phyloP scores from a whole-genome alignment of 2,797 vertebrate genomes.

The Poeciliopsis presidionis region DNA sequence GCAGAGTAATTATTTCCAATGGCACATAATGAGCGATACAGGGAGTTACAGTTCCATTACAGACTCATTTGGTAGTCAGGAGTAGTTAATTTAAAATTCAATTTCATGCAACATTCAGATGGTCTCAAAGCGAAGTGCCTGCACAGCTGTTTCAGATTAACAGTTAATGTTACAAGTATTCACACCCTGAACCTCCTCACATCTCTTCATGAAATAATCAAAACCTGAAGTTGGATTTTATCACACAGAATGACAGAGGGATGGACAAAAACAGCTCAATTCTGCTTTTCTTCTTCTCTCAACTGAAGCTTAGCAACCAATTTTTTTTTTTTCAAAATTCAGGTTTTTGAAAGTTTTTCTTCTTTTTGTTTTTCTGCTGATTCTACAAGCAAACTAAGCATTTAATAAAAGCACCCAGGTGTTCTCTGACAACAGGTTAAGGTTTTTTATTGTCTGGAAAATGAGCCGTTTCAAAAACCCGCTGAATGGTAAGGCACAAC shows the following conservation, averaged over 20 bases:
- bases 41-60: conserved; percentile 61
- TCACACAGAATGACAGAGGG: background rate
- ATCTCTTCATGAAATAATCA: background rate
- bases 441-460: too few species aligned
- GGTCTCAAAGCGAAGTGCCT: conserved; percentile 57
- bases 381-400: too few species aligned
- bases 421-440: too few species aligned
- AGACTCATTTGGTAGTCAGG: conserved; percentile 55
- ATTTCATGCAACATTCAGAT: conserved; percentile 57
- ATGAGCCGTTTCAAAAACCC: too few species aligned
- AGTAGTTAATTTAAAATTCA: conserved; percentile 65
- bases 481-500: too few species aligned
- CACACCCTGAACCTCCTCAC: background rate
- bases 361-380: too few species aligned
- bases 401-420: too few species aligned
- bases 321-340: too few species aligned
- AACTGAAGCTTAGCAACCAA: background rate
- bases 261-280: too few species aligned
- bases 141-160: conserved; percentile 61
- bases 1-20: conserved; percentile 52
- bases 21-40: conserved; percentile 54
- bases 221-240: background rate
- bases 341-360: too few species aligned
- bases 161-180: conserved; percentile 42
- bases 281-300: background rate